Conservation (phyloP, 1,140 invertebrate species). For the Pseudomyrmex dendroicus region DNA sequence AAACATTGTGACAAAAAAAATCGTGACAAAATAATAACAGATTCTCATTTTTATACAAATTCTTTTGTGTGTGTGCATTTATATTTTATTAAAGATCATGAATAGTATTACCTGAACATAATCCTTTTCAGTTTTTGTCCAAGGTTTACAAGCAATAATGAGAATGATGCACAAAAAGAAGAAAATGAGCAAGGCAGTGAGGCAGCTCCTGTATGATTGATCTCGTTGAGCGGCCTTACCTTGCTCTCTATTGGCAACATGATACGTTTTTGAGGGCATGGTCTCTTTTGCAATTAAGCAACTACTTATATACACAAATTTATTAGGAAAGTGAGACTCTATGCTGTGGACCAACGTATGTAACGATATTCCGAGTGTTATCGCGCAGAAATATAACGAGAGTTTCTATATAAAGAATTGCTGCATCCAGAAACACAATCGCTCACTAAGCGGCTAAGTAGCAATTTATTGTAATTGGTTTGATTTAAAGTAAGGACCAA, state of each 20-base stretch:
- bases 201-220: slow-evolving; percentile 73
- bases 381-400: background rate
- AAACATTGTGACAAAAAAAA: background rate
- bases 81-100: background rate
- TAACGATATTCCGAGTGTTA: slow-evolving; percentile 44
- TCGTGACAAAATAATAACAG: background rate
- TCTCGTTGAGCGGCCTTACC: slow-evolving; percentile 58
- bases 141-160: slow-evolving; percentile 61
- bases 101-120: slow-evolving; percentile 22
- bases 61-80: background rate
- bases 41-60: background rate
- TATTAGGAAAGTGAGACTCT: too few relatives aligned
- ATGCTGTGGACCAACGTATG: too few relatives aligned
- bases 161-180: slow-evolving; percentile 72
- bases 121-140: slow-evolving; percentile 40
- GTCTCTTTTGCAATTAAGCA: slow-evolving; percentile 12
- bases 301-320: background rate
- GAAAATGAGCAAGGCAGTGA: slow-evolving; percentile 72
- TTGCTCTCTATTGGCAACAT: slow-evolving; percentile 32
- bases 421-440: too few relatives aligned
- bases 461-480: too few relatives aligned
- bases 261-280: slow-evolving; percentile 67
- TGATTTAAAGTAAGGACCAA: too few relatives aligned
- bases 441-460: too few relatives aligned
- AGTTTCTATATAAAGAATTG: too few relatives aligned